Conservation (phyloP, 1,140 invertebrate genomes). For the Drosophila malerkotliana region DNA sequence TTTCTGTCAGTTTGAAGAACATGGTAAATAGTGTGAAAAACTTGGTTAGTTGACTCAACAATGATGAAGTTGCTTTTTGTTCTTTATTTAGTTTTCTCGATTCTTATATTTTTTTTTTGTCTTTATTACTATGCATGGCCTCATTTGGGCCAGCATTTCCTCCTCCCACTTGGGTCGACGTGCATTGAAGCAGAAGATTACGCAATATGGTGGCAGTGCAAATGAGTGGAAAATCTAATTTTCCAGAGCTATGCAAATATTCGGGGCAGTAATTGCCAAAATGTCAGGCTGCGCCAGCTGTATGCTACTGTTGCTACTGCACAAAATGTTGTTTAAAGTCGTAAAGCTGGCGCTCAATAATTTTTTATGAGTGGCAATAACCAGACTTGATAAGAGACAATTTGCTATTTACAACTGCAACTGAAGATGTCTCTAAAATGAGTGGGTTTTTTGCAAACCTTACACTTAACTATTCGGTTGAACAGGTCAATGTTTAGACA, state of each 20-base stretch:
- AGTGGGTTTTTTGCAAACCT: conserved; percentile 6
- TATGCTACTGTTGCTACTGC: conserved; percentile 24
- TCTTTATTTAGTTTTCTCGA: conserved; percentile 7
- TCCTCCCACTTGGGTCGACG: conserved; percentile 25
- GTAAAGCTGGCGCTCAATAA: conserved; percentile 20
- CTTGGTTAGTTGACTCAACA: conserved; percentile 41
- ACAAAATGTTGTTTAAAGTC: conserved; percentile 15
- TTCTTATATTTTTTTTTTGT: neutral
- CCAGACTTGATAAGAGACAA: conserved; percentile 27
- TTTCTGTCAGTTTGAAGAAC: conserved; percentile 43
- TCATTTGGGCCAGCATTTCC: conserved; percentile 28
- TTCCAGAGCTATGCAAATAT: conserved; percentile 66
- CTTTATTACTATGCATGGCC: conserved; percentile 25
- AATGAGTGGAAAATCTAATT: conserved; percentile 77
- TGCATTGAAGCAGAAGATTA: conserved; percentile 74
- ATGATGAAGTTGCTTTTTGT: conserved; percentile 40
- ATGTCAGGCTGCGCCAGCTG: conserved; percentile 46
- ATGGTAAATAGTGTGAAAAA: conserved; percentile 46
- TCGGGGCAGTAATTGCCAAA: conserved; percentile 50
- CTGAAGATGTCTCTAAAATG: conserved; percentile 18
- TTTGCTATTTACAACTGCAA: conserved; percentile 44
- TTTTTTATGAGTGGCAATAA: conserved; percentile 36
- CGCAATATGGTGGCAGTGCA: conserved; percentile 71
- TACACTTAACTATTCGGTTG: neutral
- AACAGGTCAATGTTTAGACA: conserved; percentile 24